Percentiles rank a stretch among this genome's conserved stretches.
These are phyloP conservation scores for Rhingia rostrata DNA, from an alignment of 2,888 invertebrate species.

Conservation along the genomic window DNA sequence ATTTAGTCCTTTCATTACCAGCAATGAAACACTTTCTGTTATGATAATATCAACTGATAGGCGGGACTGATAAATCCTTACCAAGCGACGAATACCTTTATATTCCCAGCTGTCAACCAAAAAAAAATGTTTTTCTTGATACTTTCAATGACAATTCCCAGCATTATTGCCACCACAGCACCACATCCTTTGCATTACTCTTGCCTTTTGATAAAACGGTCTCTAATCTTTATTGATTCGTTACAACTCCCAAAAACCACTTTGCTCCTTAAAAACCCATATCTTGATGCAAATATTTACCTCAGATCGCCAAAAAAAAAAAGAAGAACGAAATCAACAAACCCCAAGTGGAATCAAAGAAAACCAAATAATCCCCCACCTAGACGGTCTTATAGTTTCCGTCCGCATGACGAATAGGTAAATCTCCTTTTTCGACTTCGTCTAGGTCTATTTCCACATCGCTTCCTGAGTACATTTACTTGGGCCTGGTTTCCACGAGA, in stretches of 20 bases:
- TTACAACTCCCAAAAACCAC: not conserved
- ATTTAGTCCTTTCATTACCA: too few relatives aligned
- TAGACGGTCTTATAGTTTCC: slow-evolving; percentile 60
- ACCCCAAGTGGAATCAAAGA: slow-evolving; percentile 38
- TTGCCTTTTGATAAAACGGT: not conserved
- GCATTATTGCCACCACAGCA: too few relatives aligned
- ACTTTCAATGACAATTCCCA: too few relatives aligned
- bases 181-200: too few relatives aligned
- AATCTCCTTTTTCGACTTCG: slow-evolving; percentile 47
- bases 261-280: slow-evolving; percentile 30
- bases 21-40: too few relatives aligned
- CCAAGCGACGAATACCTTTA: too few relatives aligned
- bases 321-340: slow-evolving; percentile 24
- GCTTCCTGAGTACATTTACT: slow-evolving; percentile 63
- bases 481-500: not conserved
- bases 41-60: too few relatives aligned
- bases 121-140: too few relatives aligned
- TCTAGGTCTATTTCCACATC: slow-evolving; percentile 46
- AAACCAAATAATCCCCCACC: slow-evolving; percentile 47
- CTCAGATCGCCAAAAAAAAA: slow-evolving; percentile 1
- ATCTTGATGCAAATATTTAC: slow-evolving; percentile 41
- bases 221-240: not conserved
- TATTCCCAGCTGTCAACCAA: too few relatives aligned
- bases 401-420: slow-evolving; percentile 59
- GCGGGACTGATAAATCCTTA: too few relatives aligned